Conservation (phyloP, 2,113 vertebrate species). For the Galeopterus variegatus region DNA sequence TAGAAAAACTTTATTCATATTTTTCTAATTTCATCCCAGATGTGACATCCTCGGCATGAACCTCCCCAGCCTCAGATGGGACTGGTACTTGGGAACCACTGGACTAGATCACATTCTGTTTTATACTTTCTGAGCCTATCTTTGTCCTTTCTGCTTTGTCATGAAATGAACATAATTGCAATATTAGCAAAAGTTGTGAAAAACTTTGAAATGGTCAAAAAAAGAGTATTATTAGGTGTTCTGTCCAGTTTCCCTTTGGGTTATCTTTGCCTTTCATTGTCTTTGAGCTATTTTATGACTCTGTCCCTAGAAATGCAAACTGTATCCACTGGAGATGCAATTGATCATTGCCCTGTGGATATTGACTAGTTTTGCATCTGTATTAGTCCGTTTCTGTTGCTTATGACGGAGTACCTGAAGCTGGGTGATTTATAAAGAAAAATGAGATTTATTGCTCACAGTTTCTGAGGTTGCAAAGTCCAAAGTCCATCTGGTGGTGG, state of each 20-base stretch:
- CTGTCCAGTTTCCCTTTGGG: neutral
- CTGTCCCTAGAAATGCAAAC: neutral
- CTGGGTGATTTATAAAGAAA: too few relatives aligned
- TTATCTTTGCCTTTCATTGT: neutral
- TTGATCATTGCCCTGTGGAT: neutral
- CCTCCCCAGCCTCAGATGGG: neutral
- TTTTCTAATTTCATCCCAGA: neutral
- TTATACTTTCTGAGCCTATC: accelerated
- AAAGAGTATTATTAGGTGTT: neutral
- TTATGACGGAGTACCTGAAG: too few relatives aligned
- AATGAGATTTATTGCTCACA: too few relatives aligned
- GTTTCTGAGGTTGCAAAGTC: too few relatives aligned
- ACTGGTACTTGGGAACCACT: neutral
- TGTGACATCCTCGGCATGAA: neutral
- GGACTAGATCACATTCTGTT: neutral
- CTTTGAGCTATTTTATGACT: neutral
- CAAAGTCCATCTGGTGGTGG: too few relatives aligned
- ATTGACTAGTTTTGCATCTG: neutral
- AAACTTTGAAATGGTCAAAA: neutral
- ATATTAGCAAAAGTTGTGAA: neutral
- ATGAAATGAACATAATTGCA: neutral
- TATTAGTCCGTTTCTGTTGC: too few relatives aligned
- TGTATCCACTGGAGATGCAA: neutral
- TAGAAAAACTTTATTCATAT: neutral
- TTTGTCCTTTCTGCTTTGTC: neutral